phyloP scores from a whole-genome alignment of 2,113 vertebrate genomes.

The Cariama cristata region DNA sequence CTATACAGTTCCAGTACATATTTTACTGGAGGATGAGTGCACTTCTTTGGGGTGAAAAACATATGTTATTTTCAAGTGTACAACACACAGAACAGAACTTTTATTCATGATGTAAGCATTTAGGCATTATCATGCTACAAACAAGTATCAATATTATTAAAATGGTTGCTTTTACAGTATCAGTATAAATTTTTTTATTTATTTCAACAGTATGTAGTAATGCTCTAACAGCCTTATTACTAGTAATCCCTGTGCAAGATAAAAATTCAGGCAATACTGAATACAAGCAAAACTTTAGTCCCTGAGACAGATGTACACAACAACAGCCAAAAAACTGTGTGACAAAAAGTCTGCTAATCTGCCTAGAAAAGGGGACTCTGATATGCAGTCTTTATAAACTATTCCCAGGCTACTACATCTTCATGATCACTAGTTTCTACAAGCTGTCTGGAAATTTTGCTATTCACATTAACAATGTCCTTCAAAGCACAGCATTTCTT shows the following conservation, averaged over 20 bases:
- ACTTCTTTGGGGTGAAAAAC: background rate
- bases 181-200: rapidly evolving
- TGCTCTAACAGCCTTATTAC: background rate
- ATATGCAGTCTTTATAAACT: background rate
- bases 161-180: background rate
- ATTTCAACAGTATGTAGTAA: background rate
- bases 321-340: background rate
- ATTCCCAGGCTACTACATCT: background rate
- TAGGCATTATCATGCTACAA: background rate
- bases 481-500: background rate
- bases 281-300: background rate
- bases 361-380: background rate
- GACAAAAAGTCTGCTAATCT: background rate
- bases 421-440: background rate
- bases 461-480: background rate
- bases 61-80: background rate
- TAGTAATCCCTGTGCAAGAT: background rate
- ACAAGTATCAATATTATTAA: background rate
- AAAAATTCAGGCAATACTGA: background rate
- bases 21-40: background rate
- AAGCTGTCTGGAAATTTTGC: background rate
- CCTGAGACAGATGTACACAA: background rate
- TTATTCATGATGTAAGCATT: background rate
- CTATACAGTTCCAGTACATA: background rate
- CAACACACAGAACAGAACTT: background rate